Evolutionary conservation across 2,888 invertebrate species (phyloP), one percentile per base, ranked within the genome.

Genomic region (Noctua pronuba): DNA sequence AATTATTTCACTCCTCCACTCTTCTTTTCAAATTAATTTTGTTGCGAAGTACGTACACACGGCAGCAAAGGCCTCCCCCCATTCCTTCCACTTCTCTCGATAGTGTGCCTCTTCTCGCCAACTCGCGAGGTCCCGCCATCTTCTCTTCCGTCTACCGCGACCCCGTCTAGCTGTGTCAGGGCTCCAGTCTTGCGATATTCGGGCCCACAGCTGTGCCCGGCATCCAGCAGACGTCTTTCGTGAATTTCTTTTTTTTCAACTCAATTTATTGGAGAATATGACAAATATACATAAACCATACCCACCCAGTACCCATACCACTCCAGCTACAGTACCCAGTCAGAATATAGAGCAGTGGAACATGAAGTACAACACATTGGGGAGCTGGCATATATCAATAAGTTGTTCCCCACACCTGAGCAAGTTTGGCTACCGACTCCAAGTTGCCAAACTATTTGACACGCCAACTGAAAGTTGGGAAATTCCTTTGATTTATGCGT

Each of bases 331-430:
- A 44, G 62, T 41, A 81, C 73, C 74, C 75, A 46, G 41, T 44
- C 49, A 69, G 91, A 91, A 92, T 92, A 90, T 88, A 82, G 88
- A 92, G 62, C 88, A 90, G 88, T 46, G 13, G 44, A 76, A 68
- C 44, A 89, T 89, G 90, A 91, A 75, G 80, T 85, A 92, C 88
- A 76, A 82, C 85, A 79, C 92, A 72, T 81, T 67, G 35, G 91
- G 92, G 91, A 90, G 74, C 64, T 44, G 24, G 70, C 72, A 80
- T 88, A 83, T 76, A 90, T 89, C 91, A 86, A 82, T 69, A 88
- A 90, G 83, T 89, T 91, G 82, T 85, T 78, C 80, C 74, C 70
- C 75, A 77, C 83, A 81, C 79, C 79, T 81, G 79, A 35, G 73
- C 38, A 79, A 80, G 74, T 85, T 80, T 28, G 35, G 24, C 80